Conservation (phyloP, 2,888 invertebrate species). For the Drosophila buzzatii region DNA sequence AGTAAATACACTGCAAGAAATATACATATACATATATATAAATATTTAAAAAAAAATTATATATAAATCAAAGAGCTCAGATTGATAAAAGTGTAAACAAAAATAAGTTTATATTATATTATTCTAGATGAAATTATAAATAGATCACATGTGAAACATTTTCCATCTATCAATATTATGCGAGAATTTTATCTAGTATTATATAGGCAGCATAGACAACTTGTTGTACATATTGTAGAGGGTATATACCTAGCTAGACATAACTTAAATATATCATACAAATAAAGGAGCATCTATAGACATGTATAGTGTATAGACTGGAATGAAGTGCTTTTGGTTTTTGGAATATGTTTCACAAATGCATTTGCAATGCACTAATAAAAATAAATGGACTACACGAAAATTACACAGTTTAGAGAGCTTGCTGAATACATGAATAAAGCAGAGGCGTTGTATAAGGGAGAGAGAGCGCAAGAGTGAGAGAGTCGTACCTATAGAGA, state of each 20-base stretch:
- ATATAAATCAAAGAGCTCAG: background rate
- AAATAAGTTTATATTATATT: background rate
- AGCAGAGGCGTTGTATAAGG: background rate
- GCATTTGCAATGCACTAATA: conserved; percentile 59
- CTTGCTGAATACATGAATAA: background rate
- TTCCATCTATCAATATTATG: background rate
- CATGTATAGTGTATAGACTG: background rate
- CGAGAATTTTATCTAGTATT: too few species aligned
- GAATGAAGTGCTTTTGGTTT: conserved; percentile 31
- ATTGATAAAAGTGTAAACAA: background rate
- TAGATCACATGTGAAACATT: background rate
- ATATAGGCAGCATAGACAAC: too few species aligned
- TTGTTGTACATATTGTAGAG: background rate
- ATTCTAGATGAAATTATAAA: too few species aligned
- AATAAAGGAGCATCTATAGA: background rate
- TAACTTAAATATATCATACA: background rate
- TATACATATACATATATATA: background rate
- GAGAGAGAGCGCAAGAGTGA: background rate
- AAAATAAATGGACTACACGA: conserved; percentile 18
- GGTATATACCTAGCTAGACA: background rate
- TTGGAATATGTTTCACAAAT: conserved; percentile 57
- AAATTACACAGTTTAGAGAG: conserved; percentile 30
- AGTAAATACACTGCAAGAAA: conserved; percentile 10
- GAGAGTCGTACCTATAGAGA: background rate
- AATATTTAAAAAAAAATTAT: background rate